Base-by-base conservation (phyloP, 2,797 vertebrate genomes). In the Tokudaia muenninki region DNA sequence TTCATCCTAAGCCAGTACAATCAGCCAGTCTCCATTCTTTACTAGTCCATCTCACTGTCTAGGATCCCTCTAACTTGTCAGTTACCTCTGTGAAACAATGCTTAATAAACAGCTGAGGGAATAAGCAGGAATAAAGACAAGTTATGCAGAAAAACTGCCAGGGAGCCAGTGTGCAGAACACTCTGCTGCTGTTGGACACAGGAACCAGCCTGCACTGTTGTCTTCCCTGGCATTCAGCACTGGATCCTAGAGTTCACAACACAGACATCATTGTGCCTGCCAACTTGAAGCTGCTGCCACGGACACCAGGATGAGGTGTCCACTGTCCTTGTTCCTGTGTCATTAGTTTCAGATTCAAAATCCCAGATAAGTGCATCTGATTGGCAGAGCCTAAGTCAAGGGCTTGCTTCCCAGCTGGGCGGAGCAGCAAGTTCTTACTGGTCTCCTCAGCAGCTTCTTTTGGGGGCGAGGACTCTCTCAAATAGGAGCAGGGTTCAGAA, bases 261-360 rank as follows among this genome's bases (percentile, higher is more conserved):
- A 77, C 90, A 77, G 87, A 77, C 75, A 44, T 75, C 37, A 14
- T 31, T 80, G 63, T 84, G 89, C 91, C 91, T 91, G 97, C 97
- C 97, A 97, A 91, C 74, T 74, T 70, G 91, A 78, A 82, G 90
- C 88, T 8, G 50, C 91, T 65, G 92, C 86, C 94, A 94, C 93
- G 11, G 94, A 97, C 95, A 96, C 92, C 94, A 93, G 70, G 87
- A 90, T 95, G 86, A 91, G 91, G 24, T 91, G 94, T 95, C 94
- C 61, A 83, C 82, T 97, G 95, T 96, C 94, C 31, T 94, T 97
- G 92, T 89, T 94, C 92, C 94, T 95, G 88, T 97, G 95, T 94
- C 97, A 95, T 96, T 97, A 94, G 97, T 97, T 94, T 97, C 96
- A 94, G 92, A 94, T 97, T 97, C 91, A 97, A 81, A 97, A 91